phyloP scores from a whole-genome alignment of 2,797 vertebrate species.

The Sphenodon punctatus region DNA sequence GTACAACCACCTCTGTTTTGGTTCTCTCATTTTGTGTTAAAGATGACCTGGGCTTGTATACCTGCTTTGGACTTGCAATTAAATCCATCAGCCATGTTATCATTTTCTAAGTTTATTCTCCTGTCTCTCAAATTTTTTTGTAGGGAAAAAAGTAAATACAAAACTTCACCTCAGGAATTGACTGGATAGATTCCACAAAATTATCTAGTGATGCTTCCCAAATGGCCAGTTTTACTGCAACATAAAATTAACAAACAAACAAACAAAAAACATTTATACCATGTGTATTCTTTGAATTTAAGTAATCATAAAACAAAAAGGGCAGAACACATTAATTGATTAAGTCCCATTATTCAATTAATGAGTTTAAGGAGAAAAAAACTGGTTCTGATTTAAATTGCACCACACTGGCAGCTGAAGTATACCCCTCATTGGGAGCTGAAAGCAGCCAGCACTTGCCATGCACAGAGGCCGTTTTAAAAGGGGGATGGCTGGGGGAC shows the following conservation, averaged over 20 bases:
- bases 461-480: no score
- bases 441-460: no score
- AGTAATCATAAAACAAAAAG: neutral
- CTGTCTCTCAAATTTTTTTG: neutral
- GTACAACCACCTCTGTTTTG: neutral
- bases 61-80: neutral
- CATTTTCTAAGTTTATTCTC: neutral
- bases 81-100: neutral
- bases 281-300: neutral
- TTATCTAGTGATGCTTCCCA: conserved; percentile 94
- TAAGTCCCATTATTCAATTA: no score
- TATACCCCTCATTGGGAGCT: no score
- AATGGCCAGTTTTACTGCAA: conserved; percentile 94
- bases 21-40: neutral
- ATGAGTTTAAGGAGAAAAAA: no score
- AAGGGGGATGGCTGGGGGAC: no score
- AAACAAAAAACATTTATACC: neutral
- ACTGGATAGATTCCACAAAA: conserved; percentile 97
- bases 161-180: conserved; percentile 91
- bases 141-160: neutral
- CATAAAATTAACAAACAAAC: conserved; percentile 37
- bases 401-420: no score
- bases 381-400: no score
- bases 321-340: no score
- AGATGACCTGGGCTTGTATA: neutral